Base-by-base conservation (phyloP, 2,888 invertebrate species). In the Arrhopalites spinosus region DNA sequence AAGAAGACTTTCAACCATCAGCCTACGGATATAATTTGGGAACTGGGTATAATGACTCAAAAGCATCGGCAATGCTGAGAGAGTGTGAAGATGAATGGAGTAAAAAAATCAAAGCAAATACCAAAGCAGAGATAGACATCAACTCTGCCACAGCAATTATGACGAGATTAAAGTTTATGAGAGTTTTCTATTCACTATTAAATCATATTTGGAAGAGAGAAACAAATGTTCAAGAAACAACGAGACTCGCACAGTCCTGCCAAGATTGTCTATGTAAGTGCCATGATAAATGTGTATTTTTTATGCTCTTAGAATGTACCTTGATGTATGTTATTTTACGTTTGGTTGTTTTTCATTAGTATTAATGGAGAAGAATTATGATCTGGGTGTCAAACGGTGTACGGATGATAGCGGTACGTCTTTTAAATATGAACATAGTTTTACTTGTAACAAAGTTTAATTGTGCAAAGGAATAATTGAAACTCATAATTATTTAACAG, bases 1-100 rank as follows among this genome's bases (percentile, higher is more conserved):
- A 98, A 86, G 98, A 98, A 87, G 98, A 98, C 85, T 98, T 98
- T 85, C 96, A 98, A 86, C 91, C 95, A 29, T 92, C 95, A 86
- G 91, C 92, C 64, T 97, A 96, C 84, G 95, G 95, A 61, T 95
- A 96, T 85, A 90, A 92, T 84, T 87, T 95, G 82, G 92, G 91
- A 64, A 90, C 91, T 47, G 94, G 95, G 85, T 90, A 95, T 71
- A 91, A 92, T 1, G 93, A 95, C 83, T 90, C 91, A 76, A 90
- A 93, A 85, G 92, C 92, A 74, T 89, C 92, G 69, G 90, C 92
- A 0, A 91, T 94, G 90, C 87, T 98, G 70, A 89, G 93, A 82
- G 95, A 96, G 85, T 93, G 94, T 30, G 98, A 98, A 85, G 97
- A 97, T 83, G 96, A 96, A 81, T 86, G 94, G 20, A 91, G 92